Conservation (phyloP, 2,797 vertebrate genomes). For the Tamandua tetradactyla region DNA sequence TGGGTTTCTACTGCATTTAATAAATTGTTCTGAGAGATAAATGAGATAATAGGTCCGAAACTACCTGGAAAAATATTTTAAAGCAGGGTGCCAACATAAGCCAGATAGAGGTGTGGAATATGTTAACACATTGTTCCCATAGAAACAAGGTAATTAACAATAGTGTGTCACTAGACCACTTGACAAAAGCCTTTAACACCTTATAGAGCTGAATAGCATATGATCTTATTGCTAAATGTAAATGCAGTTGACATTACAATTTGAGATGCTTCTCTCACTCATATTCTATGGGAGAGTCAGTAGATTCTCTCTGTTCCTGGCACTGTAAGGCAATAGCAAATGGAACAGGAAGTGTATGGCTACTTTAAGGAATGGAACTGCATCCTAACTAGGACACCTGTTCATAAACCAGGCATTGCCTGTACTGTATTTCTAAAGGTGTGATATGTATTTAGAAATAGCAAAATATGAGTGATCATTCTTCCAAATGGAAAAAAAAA, state of each 20-base stretch:
- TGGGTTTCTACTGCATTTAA: neutral
- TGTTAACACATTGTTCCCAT: too few relatives aligned
- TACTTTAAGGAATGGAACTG: neutral
- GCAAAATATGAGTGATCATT: neutral
- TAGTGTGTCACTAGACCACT: too few relatives aligned
- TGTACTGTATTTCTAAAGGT: neutral
- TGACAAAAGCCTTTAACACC: too few relatives aligned
- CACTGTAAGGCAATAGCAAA: slow-evolving; percentile 11
- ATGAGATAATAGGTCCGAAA: too few relatives aligned
- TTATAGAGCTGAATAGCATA: too few relatives aligned
- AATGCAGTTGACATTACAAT: neutral
- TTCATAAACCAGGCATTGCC: neutral
- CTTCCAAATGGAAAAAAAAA: neutral
- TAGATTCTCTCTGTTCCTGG: slow-evolving; percentile 28
- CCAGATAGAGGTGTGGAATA: too few relatives aligned
- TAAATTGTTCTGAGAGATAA: too few relatives aligned
- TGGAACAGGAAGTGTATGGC: neutral
- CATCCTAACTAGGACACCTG: neutral
- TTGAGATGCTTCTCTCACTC: neutral
- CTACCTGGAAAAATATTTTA: too few relatives aligned
- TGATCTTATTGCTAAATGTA: too few relatives aligned
- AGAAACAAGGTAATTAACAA: too few relatives aligned
- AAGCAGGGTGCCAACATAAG: too few relatives aligned
- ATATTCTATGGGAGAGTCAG: neutral
- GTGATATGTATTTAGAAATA: neutral